phyloP scores from a whole-genome alignment of 2,113 vertebrate species.

The Varanus salvator region DNA sequence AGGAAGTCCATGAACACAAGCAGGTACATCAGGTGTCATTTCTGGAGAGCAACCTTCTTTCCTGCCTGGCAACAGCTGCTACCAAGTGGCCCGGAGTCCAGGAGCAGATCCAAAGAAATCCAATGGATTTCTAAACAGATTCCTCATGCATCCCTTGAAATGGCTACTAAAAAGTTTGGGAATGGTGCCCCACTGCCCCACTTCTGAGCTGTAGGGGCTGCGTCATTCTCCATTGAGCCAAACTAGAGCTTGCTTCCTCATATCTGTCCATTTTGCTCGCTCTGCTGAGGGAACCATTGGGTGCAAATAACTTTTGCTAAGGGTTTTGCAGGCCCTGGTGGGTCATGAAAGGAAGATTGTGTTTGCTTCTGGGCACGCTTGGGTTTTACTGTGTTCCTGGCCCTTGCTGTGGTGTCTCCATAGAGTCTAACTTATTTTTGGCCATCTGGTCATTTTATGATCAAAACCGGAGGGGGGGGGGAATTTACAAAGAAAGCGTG shows the following conservation, averaged over 20 bases:
- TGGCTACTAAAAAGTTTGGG: neutral
- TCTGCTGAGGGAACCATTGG: neutral
- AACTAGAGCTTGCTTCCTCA: neutral
- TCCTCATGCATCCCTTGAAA: too few species aligned
- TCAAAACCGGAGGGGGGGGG: slow-evolving; percentile 18
- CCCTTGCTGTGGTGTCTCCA: neutral
- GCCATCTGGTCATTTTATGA: slow-evolving; percentile 37
- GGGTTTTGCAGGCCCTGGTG: rapidly evolving
- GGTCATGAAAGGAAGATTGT: neutral
- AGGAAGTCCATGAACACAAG: too few species aligned
- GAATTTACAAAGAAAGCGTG: neutral
- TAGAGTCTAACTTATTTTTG: neutral
- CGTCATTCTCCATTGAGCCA: neutral
- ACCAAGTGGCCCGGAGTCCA: too few species aligned
- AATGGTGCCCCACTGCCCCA: neutral
- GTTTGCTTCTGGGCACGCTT: neutral
- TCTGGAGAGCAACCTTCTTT: too few species aligned
- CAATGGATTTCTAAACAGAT: too few species aligned
- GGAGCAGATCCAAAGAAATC: too few species aligned
- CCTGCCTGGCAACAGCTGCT: too few species aligned
- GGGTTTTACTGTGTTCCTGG: rapidly evolving
- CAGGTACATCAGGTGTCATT: too few species aligned
- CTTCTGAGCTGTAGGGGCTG: neutral
- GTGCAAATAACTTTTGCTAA: neutral
- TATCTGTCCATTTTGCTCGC: neutral